Percentiles rank a stretch among this genome's conserved stretches.
phyloP scores from a whole-genome alignment of 2,797 vertebrate genomes.

The Galago senegalensis region DNA sequence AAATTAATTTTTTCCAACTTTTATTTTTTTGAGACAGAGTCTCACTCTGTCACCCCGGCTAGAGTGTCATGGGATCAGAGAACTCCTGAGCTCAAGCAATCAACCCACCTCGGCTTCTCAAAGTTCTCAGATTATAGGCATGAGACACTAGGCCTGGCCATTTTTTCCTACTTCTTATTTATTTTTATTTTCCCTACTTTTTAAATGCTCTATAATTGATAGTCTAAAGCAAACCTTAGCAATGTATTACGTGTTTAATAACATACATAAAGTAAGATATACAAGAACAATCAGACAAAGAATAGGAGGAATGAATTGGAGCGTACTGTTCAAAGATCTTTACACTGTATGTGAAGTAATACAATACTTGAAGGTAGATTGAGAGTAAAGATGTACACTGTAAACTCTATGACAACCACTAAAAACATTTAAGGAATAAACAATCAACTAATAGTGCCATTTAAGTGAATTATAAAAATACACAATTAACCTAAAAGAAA shows the following conservation, averaged over 20 bases:
- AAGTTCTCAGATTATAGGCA: too few relatives aligned
- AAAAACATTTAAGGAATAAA: constrained; percentile 38
- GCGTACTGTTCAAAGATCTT: not conserved
- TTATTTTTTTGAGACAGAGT: too few relatives aligned
- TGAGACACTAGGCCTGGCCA: too few relatives aligned
- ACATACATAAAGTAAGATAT: not conserved
- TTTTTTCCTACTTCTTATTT: too few relatives aligned
- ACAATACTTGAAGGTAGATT: not conserved
- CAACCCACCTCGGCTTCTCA: too few relatives aligned
- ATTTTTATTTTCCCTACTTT: not conserved
- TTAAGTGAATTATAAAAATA: constrained; percentile 46
- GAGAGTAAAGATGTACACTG: constrained; percentile 6
- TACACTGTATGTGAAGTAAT: not conserved
- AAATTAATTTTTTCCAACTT: not conserved
- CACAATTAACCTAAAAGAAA: constrained; percentile 15
- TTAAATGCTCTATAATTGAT: constrained; percentile 40
- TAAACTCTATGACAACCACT: not conserved
- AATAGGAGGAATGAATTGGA: not conserved
- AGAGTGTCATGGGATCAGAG: too few relatives aligned
- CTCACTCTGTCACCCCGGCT: too few relatives aligned
- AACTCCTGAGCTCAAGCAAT: too few relatives aligned
- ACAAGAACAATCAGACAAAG: not conserved
- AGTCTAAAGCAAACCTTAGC: not conserved
- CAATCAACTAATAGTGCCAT: not conserved
- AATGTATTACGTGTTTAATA: not conserved